Percentiles rank a stretch among this genome's conserved stretches.
phyloP scores from a whole-genome alignment of 2,113 vertebrate genomes.

The Psephotus haematonotus region DNA sequence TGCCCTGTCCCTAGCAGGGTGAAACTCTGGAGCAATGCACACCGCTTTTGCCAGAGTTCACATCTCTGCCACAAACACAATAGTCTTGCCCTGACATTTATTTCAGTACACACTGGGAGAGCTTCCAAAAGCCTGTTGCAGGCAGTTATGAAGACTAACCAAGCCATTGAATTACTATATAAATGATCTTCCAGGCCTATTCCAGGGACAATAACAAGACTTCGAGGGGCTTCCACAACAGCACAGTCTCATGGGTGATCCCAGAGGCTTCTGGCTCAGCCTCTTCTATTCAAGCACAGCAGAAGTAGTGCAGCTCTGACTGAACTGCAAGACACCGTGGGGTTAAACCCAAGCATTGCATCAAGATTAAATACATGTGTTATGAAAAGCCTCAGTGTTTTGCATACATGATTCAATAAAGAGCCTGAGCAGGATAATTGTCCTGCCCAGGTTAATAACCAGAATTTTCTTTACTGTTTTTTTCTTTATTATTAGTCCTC shows the following conservation, averaged over 20 bases:
- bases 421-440: conserved; percentile 27
- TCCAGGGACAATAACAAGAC: background rate
- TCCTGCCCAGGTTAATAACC: conserved; percentile 42
- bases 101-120: background rate
- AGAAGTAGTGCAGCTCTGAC: background rate
- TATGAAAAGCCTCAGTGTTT: conserved; percentile 39
- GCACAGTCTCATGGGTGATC: background rate
- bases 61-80: background rate
- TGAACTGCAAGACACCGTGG: background rate
- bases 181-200: background rate
- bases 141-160: background rate
- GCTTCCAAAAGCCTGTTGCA: background rate
- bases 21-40: background rate
- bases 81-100: background rate
- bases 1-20: background rate
- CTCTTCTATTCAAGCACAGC: background rate
- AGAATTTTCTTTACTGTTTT: conserved; percentile 6
- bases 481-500: background rate
- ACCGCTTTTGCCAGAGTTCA: background rate
- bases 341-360: conserved; percentile 33
- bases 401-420: conserved; percentile 53
- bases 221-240: conserved; percentile 10
- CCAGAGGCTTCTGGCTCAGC: background rate
- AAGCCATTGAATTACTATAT: background rate
- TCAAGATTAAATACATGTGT: conserved; percentile 45